Evolutionary conservation across 2,888 invertebrate genomes (phyloP), one percentile per base, ranked within the genome.

Genomic region (Onchidella celtica): DNA sequence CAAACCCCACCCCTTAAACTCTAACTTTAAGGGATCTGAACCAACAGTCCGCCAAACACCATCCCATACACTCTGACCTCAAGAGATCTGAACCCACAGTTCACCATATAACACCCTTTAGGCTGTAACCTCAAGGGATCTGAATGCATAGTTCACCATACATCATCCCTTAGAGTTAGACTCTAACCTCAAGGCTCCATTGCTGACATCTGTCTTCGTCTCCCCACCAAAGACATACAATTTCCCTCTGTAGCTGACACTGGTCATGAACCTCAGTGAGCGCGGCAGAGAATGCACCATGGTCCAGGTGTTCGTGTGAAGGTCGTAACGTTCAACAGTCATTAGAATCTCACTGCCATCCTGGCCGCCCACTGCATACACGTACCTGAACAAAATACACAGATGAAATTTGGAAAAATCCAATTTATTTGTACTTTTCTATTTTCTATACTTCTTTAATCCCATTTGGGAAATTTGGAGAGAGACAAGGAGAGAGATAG

Each of bases 331-430:
- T 86, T 94, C 95, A 3, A 94, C 94, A 55, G 93, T 91, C 81
- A 92, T 93, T 57, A 94, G 88, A 21, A 90, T 88, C 38, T 89
- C 89, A 6, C 93, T 88, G 0, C 94, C 94, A 88, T 94, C 94
- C 92, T 94, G 94, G 3, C 95, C 95, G 21, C 94, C 94, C 55
- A 94, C 93, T 57, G 94, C 94, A 90, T 94, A 94, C 6, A 94
- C 90, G 83, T 81, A 90, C 3, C 92, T 92, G 84, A 59, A n/a
- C 17, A 59, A 59, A 59, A 59, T 4, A 59, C 3, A 59, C 3
- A 36, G 63, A 40, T 27, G 21, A 1, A 47, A 47, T 34, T 3
- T 32, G 24, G 29, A 1, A 63, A 63, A 24, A 29, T 14, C 14
- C 27, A n/a, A 24, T 63, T n/a, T 29, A 68, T 27, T 32, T 21